phyloP scores from a whole-genome alignment of 2,797 vertebrate genomes.

The Pempheris klunzingeri region DNA sequence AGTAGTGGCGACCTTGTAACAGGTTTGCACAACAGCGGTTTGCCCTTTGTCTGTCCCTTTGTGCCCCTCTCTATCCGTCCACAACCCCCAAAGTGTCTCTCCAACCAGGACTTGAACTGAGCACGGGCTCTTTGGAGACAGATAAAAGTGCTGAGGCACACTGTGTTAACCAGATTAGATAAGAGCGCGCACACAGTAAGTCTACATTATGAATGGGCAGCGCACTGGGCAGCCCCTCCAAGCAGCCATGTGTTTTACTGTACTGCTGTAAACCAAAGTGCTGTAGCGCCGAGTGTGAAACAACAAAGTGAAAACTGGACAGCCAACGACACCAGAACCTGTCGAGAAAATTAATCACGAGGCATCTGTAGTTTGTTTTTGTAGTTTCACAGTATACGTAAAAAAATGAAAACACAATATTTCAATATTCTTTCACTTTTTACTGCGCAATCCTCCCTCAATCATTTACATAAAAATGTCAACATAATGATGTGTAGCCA shows the following conservation, averaged over 20 bases:
- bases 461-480: not conserved
- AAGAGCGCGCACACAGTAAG: slow-evolving; percentile 56
- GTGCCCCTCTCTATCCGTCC: not conserved
- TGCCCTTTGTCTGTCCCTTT: slow-evolving; percentile 31
- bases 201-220: slow-evolving; percentile 69
- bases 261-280: slow-evolving; percentile 54
- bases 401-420: not conserved
- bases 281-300: not conserved
- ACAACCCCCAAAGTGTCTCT: slow-evolving; percentile 42
- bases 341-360: slow-evolving; percentile 16
- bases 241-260: slow-evolving; percentile 48
- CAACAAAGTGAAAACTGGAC: not conserved
- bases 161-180: slow-evolving; percentile 79
- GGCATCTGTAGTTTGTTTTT: slow-evolving; percentile 7
- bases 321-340: not conserved
- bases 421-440: not conserved
- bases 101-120: slow-evolving; percentile 58
- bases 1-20: slow-evolving; percentile 23
- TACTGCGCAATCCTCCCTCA: not conserved
- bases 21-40: slow-evolving; percentile 38
- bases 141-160: slow-evolving; percentile 70
- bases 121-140: slow-evolving; percentile 67
- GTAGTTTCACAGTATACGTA: not conserved
- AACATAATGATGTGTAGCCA: not conserved
- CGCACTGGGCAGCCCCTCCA: slow-evolving; percentile 45